Evolutionary conservation across 2,113 vertebrate genomes (phyloP).

Genomic region (Oenanthe melanoleuca): DNA sequence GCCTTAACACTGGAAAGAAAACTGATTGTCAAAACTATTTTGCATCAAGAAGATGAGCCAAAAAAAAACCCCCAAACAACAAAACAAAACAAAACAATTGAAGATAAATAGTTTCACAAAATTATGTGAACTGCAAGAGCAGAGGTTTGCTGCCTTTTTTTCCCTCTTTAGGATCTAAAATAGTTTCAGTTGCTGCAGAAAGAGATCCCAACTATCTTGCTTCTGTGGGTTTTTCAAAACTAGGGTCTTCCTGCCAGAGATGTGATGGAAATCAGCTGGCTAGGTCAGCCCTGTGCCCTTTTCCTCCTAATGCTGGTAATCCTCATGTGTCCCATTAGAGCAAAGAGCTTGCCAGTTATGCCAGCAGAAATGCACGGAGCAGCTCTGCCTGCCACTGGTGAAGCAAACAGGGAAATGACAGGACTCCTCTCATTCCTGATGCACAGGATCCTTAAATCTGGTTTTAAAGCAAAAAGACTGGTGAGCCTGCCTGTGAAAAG

Average conservation of each 20-base stretch:
- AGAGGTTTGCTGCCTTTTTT: background rate
- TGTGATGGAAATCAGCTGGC: background rate
- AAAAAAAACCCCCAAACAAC: background rate
- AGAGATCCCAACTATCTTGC: background rate
- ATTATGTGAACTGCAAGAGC: background rate
- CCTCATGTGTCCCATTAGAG: background rate
- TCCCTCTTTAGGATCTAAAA: background rate
- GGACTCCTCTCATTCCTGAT: background rate
- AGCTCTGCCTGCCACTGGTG: background rate
- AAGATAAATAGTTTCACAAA: background rate
- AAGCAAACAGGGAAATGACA: slow-evolving; percentile 25
- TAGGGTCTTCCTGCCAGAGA: background rate
- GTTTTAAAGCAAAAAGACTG: background rate
- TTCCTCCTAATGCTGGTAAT: slow-evolving; percentile 11
- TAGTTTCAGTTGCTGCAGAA: background rate
- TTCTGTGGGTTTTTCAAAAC: background rate
- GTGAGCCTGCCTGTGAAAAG: background rate
- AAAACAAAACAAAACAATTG: background rate
- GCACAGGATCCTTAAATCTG: background rate
- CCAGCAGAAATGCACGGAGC: background rate
- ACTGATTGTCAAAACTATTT: background rate
- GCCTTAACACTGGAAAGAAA: background rate
- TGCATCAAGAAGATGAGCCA: background rate
- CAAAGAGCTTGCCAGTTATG: slow-evolving; percentile 18
- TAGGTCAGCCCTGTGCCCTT: slow-evolving; percentile 15